Conservation (phyloP, 2,888 invertebrate genomes). For the Tipula vernalis region DNA sequence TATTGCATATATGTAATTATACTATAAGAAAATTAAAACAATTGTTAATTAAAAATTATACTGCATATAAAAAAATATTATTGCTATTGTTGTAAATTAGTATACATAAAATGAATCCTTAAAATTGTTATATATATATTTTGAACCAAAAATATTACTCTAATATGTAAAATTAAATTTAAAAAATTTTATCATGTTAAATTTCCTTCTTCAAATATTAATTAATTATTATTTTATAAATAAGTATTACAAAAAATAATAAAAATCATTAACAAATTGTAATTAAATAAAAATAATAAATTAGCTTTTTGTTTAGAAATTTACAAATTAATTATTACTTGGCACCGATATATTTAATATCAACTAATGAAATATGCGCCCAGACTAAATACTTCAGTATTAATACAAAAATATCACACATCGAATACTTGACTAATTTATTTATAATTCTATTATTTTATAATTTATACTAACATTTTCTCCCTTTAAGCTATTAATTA, state of each 20-base stretch:
- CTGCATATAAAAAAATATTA: background rate
- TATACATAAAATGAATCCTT: background rate
- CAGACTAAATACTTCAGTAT: background rate
- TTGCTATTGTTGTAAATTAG: constrained; percentile 11
- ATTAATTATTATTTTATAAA: background rate
- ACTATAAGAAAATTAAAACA: no score
- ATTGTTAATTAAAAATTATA: background rate
- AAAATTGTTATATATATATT: constrained; percentile 8
- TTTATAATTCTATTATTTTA: background rate
- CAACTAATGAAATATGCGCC: background rate
- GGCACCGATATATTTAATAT: background rate
- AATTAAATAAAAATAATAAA: background rate
- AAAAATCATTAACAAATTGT: background rate
- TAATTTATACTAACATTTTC: background rate
- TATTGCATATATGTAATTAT: background rate
- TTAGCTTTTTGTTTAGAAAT: background rate
- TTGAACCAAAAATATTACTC: background rate
- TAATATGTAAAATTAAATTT: background rate
- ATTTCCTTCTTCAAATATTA: background rate
- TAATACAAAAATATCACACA: background rate
- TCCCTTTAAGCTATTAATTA: background rate
- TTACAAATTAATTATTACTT: background rate
- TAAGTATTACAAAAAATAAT: background rate
- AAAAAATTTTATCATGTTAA: background rate
- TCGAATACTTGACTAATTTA: background rate